phyloP scores from a whole-genome alignment of 2,888 invertebrate species.

The Hymenopus coronatus region DNA sequence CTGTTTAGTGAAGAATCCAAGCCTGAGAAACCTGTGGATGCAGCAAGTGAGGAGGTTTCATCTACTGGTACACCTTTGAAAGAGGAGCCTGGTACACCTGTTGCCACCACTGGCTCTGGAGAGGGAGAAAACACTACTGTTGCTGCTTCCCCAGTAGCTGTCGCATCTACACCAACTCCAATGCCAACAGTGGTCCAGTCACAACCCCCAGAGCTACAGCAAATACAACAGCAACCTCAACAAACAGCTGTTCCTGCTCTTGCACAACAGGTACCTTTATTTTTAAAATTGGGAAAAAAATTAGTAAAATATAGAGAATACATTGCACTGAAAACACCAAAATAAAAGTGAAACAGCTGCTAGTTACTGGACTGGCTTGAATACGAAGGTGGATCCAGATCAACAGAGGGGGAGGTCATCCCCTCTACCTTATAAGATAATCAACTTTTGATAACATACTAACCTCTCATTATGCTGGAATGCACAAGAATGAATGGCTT shows the following conservation, averaged over 20 bases:
- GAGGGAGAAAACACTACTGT: slow-evolving; percentile 31
- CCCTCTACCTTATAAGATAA: too few relatives aligned
- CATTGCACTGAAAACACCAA: too few relatives aligned
- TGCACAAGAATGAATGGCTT: too few relatives aligned
- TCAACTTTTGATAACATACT: too few relatives aligned
- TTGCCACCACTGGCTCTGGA: slow-evolving; percentile 34
- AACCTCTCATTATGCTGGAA: too few relatives aligned
- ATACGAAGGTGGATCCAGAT: too few relatives aligned
- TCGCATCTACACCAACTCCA: background rate
- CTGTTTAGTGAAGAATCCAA: slow-evolving; percentile 8
- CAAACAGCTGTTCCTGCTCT: slow-evolving; percentile 25
- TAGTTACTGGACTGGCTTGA: too few relatives aligned
- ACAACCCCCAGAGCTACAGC: slow-evolving; percentile 23
- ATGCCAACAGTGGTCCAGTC: background rate
- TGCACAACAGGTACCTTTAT: slow-evolving; percentile 4
- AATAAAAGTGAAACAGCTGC: too few relatives aligned
- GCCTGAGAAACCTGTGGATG: slow-evolving; percentile 34
- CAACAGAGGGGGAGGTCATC: too few relatives aligned
- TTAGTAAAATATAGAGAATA: too few relatives aligned
- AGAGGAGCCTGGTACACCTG: background rate
- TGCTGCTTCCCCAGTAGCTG: background rate
- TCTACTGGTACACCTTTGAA: slow-evolving; percentile 46
- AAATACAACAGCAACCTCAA: slow-evolving; percentile 34
- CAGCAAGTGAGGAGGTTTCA: slow-evolving; percentile 37
- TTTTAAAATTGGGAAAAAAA: background rate